phyloP scores from a whole-genome alignment of 2,797 vertebrate species.

The Alectoris magna region DNA sequence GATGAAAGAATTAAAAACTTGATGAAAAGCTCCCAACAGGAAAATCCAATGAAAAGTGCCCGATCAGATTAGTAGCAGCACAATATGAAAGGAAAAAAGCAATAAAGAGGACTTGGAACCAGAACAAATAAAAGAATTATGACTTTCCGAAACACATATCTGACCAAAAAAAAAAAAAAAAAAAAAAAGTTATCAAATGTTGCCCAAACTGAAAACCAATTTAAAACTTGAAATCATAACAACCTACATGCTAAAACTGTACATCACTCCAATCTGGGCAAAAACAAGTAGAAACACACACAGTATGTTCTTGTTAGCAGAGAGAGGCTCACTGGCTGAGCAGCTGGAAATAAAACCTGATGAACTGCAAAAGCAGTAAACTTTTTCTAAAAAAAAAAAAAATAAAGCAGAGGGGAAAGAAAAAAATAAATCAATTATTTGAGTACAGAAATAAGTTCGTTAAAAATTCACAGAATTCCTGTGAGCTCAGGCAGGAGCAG shows the following conservation, averaged over 20 bases:
- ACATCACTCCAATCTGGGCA: background rate
- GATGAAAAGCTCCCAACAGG: slow-evolving; percentile 14
- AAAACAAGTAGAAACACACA: background rate
- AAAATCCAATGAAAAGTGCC: slow-evolving; percentile 16
- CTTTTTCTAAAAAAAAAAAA: too few relatives aligned
- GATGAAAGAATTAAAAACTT: slow-evolving; percentile 26
- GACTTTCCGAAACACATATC: slow-evolving; percentile 23
- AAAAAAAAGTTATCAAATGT: slow-evolving; percentile 42
- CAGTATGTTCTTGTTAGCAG: background rate
- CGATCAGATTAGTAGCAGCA: slow-evolving; percentile 21
- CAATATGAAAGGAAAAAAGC: slow-evolving; percentile 34
- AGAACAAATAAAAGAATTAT: slow-evolving; percentile 36
- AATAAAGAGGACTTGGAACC: slow-evolving; percentile 41
- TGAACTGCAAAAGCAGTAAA: background rate
- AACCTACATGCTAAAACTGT: background rate
- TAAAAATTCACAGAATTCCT: background rate
- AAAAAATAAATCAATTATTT: background rate
- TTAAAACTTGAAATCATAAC: background rate
- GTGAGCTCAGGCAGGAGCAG: background rate
- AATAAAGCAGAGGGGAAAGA: background rate
- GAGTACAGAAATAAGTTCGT: background rate
- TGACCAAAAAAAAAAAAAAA: background rate
- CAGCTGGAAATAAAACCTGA: background rate
- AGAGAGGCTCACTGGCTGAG: background rate
- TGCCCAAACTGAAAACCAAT: background rate